Evolutionary conservation across 1,140 invertebrate species (phyloP).

Genomic region (Saxidomus purpurata): DNA sequence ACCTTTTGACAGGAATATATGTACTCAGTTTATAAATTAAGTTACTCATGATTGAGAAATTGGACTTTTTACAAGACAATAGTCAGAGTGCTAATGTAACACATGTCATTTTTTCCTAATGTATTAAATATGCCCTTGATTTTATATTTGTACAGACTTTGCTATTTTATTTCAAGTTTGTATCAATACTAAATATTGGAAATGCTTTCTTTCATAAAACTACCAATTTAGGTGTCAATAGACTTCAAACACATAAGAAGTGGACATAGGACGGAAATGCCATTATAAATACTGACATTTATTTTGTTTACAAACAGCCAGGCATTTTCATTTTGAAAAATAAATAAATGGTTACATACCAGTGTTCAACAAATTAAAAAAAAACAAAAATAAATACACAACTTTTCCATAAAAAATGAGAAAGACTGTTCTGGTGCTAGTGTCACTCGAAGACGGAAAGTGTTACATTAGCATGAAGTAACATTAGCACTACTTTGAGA

Average conservation of each 20-base stretch:
- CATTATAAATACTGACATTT: slow-evolving; percentile 11
- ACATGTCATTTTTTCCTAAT: slow-evolving; percentile 20
- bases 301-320: slow-evolving; percentile 10
- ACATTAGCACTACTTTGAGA: slow-evolving; percentile 10
- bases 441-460: slow-evolving; percentile 16
- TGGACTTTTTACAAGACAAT: slow-evolving; percentile 13
- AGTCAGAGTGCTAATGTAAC: slow-evolving; percentile 18
- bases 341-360: slow-evolving; percentile 13
- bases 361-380: slow-evolving; percentile 20
- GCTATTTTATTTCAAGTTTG: slow-evolving; percentile 8
- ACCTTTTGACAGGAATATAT: slow-evolving; percentile 12
- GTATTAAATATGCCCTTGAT: slow-evolving; percentile 2
- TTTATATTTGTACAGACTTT: slow-evolving; percentile 21
- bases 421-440: slow-evolving; percentile 9
- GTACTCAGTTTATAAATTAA: slow-evolving; percentile 17
- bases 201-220: slow-evolving; percentile 1
- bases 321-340: slow-evolving; percentile 20
- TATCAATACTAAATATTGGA: slow-evolving; percentile 12
- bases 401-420: neutral
- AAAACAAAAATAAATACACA: neutral
- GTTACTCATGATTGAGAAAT: neutral
- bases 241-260: slow-evolving; percentile 9
- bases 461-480: slow-evolving; percentile 15
- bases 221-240: slow-evolving; percentile 4
- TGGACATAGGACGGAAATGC: slow-evolving; percentile 13